These are phyloP conservation scores for Xanthorhoe spadicearia DNA, from an alignment of 2,888 invertebrate species.

Conservation along the genomic window DNA sequence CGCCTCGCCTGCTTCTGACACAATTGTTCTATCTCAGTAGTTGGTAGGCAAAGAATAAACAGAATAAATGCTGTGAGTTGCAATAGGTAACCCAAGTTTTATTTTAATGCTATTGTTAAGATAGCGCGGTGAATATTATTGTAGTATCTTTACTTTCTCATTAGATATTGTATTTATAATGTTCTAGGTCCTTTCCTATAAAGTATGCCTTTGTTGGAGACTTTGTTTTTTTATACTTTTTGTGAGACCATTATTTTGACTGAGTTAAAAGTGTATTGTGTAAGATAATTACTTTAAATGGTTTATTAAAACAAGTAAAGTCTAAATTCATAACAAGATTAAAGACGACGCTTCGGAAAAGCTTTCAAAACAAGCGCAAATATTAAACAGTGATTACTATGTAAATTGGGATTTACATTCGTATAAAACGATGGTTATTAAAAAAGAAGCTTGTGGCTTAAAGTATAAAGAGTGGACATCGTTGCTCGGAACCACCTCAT, in stretches of 20 bases:
- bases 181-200: not conserved
- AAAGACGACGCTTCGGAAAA: slow-evolving; percentile 14
- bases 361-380: slow-evolving; percentile 26
- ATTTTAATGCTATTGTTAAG: slow-evolving; percentile 7
- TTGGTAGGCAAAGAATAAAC: slow-evolving; percentile 33
- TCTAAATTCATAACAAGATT: slow-evolving; percentile 20
- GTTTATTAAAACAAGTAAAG: not conserved
- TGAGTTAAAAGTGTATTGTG: not conserved
- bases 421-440: slow-evolving; percentile 34
- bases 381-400: slow-evolving; percentile 35
- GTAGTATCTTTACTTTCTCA: not conserved
- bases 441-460: slow-evolving; percentile 40
- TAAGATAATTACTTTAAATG: not conserved
- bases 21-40: slow-evolving; percentile 40
- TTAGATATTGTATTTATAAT: not conserved
- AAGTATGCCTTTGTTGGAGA: not conserved
- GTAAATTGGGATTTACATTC: slow-evolving; percentile 36
- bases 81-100: slow-evolving; percentile 10
- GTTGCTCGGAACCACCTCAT: slow-evolving; percentile 36
- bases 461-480: slow-evolving; percentile 37
- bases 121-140: not conserved
- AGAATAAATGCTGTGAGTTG: slow-evolving; percentile 25
- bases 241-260: not conserved
- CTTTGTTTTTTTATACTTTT: not conserved
- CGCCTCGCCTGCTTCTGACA: slow-evolving; percentile 41